Base-by-base conservation (phyloP, 2,888 invertebrate genomes). In the Caenorhabditis parvicauda region DNA sequence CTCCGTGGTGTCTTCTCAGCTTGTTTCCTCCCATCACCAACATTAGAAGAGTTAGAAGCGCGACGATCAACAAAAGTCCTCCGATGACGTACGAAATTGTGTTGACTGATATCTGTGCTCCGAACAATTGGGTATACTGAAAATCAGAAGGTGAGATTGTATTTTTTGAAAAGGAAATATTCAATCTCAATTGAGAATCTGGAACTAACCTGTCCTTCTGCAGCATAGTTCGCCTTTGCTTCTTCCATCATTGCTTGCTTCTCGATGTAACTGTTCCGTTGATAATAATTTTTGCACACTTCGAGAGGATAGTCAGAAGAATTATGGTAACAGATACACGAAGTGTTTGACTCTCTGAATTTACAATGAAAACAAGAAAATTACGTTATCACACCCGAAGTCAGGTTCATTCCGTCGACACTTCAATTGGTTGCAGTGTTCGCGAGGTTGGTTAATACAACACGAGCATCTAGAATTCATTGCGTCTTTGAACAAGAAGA, bases 381-480 rank as follows among this genome's bases (percentile, higher is more conserved):
- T 39, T 38, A 12, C 41, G 42, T 25, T 27, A n/a, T 39, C 68
- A 54, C 38, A 72, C 72, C 59, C 64, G 54, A 79, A 76, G 44
- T 72, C 65, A n/a, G 79, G 79, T 24, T 70, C 64, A 28, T 68
- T 59, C 27, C 75, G 60, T 19, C 51, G 56, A 47, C 79, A 79
- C 41, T 72, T 71, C 14, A 79, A 38, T 19, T 76, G 73, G 41
- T 70, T 61, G 44, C 79, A 79, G 55, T 64, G 69, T 25, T 69
- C 64, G 29, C 58, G 68, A 1, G 75, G 74, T 46, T 79, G 79
- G 44, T 74, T 74, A 63, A 79, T 75, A 50, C 76, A 76, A 47
- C 77, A 79, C 5, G 67, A 55, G 49, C 78, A 78, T 28, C 75
- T 75, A 47, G 58, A 65, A 54, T 19, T 6, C 29, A 17, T 17